Base-by-base conservation (phyloP, 2,797 vertebrate genomes). In the Pipistrellus pipistrellus region DNA sequence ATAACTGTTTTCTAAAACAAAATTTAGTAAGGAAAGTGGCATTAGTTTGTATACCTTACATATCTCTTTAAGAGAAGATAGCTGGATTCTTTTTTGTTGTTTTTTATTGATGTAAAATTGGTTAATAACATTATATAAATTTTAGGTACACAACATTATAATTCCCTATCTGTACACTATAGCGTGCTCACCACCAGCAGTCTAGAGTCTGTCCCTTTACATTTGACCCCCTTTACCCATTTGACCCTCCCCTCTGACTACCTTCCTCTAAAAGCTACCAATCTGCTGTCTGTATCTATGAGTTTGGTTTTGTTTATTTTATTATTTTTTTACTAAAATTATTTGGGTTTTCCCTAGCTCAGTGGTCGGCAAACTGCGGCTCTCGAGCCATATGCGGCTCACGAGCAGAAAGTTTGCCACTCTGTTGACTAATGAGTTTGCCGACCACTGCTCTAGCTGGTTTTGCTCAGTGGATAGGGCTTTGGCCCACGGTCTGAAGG, bases 51-150 rank as follows among this genome's bases (percentile, higher is more conserved):
- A 0, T 81, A 27, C 86, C 93, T 89, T 81, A 46, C 6, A 69
- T 8, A 32, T 94, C 41, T 84, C 6, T 83, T 85, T 80, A 73
- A 66, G 80, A 94, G 46, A 83, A 87, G 35, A 81, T 48, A 77
- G 62, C 68, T 69, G 23, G 38, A 64, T 92, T 96, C n/a, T 77
- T 41, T 80, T 57, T 38, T 78, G 72, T 62, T 64, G 27, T 48
- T 64, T 62, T 82, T 46, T 46, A 46, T 82, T 82, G 27, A 64
- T 20, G 7, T 64, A 82, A 82, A 27, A 17, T 78, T 46, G 27
- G 27, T 82, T 64, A 64, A 81, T 62, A 62, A 46, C 32, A 18
- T 77, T 55, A 17, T 44, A 9, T 81, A 62, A n/a, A 41, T 32
- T 82, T 64, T n/a, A 82, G 78, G 12, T 23, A 17, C 18, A 64